Conservation (phyloP, 2,797 vertebrate species). For the Dendrocincla tyrannina region DNA sequence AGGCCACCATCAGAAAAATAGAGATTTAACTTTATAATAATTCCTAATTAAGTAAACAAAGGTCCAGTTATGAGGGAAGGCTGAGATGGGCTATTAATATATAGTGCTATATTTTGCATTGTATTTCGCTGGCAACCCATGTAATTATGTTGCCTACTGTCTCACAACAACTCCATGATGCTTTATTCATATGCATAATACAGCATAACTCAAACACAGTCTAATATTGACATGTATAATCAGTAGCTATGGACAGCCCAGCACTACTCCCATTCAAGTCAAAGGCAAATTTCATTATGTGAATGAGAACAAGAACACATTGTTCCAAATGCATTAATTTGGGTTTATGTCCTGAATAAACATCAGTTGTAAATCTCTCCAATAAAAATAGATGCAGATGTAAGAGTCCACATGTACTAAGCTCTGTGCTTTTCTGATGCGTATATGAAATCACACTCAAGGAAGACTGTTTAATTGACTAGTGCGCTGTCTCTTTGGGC, state of each 20-base stretch:
- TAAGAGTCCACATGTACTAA: background rate
- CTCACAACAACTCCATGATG: slow-evolving; percentile 21
- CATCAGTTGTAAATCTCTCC: slow-evolving; percentile 21
- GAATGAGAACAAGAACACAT: slow-evolving; percentile 14
- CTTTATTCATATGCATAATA: slow-evolving; percentile 40
- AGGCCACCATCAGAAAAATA: background rate
- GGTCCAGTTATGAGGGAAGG: background rate
- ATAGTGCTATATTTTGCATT: slow-evolving; percentile 4
- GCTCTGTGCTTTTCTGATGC: background rate
- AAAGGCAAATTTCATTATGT: slow-evolving; percentile 49
- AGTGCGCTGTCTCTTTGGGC: background rate
- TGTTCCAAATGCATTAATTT: slow-evolving; percentile 31
- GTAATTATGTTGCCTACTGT: slow-evolving; percentile 45
- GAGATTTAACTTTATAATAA: slow-evolving; percentile 4
- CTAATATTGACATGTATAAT: slow-evolving; percentile 50
- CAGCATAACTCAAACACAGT: background rate
- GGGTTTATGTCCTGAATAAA: slow-evolving; percentile 18
- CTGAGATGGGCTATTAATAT: background rate
- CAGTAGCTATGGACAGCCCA: background rate
- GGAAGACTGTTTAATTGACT: background rate
- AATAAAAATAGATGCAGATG: background rate
- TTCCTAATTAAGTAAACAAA: slow-evolving; percentile 31
- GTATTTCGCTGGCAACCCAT: slow-evolving; percentile 12
- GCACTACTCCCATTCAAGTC: slow-evolving; percentile 25
- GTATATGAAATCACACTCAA: background rate